Evolutionary conservation across 2,113 vertebrate genomes (phyloP).

Genomic region (Cairina moschata): DNA sequence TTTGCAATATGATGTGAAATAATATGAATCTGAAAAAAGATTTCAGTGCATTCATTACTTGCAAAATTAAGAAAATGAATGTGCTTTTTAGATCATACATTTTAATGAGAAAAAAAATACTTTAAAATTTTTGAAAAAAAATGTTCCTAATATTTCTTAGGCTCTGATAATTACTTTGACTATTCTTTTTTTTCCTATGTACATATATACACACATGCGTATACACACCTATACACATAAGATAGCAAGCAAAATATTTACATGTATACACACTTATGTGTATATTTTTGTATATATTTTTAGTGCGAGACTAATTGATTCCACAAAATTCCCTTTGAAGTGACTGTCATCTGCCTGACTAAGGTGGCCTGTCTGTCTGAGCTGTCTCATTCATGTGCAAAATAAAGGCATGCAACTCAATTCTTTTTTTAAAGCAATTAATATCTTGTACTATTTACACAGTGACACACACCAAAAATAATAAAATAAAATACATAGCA

Average conservation of each 20-base stretch:
- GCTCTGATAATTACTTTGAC: not conserved
- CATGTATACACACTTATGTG: accelerated
- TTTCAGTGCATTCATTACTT: not conserved
- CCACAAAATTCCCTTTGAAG: not conserved
- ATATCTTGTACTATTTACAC: not conserved
- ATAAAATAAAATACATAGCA: not conserved
- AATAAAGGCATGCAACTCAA: not conserved
- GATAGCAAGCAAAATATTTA: not conserved
- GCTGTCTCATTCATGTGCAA: not conserved
- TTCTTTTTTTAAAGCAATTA: not conserved
- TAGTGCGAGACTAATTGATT: not conserved
- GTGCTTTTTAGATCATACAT: not conserved
- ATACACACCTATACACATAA: not conserved
- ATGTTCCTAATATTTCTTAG: not conserved
- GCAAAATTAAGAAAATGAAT: not conserved
- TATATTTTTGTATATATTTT: not conserved
- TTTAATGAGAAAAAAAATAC: not conserved
- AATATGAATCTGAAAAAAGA: not conserved
- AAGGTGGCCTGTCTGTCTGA: not conserved
- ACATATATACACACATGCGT: no score
- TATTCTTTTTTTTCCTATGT: not conserved
- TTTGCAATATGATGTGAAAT: not conserved
- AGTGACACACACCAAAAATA: not conserved
- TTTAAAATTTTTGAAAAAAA: not conserved
- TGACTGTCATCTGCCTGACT: not conserved